Base-by-base conservation (phyloP, 1,140 invertebrate genomes). In the Papilio dardanus region DNA sequence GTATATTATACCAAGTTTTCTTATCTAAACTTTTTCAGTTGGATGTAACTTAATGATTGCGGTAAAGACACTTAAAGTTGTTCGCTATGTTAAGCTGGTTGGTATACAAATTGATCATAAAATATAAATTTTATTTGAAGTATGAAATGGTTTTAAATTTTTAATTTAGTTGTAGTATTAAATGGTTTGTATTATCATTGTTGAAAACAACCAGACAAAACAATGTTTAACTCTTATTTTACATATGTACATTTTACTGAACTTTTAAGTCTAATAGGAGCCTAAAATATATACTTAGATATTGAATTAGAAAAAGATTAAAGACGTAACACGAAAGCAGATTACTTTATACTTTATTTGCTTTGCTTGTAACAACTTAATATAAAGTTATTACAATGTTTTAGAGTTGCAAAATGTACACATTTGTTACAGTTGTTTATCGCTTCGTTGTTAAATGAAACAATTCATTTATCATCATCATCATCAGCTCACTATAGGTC, bases 1-100 rank as follows among this genome's bases (percentile, higher is more conserved):
- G 50, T 54, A 24, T 54, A 54, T 21, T 24, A 58, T 28, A 10
- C 50, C 19, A 58, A 58, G 50, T 58, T 58, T 58, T 58, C 8
- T 58, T 58, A 58, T 58, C 50, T 58, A 58, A 58, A 58, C 21
- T 58, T 58, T 58, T 58, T 58, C 50, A 58, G 8, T 10, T 58
- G 8, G 19, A 58, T 58, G 14, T 24, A 58, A 58, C 50, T 1
- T 58, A 58, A 58, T 58, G 19, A 58, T 1, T 58, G 19, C 50
- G 21, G 21, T 58, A 42, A 42, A 16, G 40, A 42, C 14, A 42
- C 16, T 37, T 24, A 58, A 50, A 50, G 46, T 21, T 58, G 21
- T 24, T 58, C 7, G 19, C 28, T 58, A 58, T 58, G 21, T 58
- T 58, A 58, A 58, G n/a, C 7, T 12, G 21, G 21, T 10, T 58